Base-by-base conservation (phyloP, 1,140 invertebrate species). In the Drosophila nigromelanica region DNA sequence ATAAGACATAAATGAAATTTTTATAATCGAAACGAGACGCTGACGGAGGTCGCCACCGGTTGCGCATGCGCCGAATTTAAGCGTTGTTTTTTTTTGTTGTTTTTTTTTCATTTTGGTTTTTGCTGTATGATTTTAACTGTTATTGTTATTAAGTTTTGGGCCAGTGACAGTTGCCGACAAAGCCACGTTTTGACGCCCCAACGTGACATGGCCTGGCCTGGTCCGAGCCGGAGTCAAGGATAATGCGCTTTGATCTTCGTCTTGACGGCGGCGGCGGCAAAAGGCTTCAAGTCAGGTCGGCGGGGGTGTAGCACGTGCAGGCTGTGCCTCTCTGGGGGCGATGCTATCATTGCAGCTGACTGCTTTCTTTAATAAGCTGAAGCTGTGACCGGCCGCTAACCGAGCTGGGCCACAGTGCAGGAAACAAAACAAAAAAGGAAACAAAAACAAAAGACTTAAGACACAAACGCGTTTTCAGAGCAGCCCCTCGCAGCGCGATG, bases 1-100 rank as follows among this genome's bases (percentile, higher is more conserved):
- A 89, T 89, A 89, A 89, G 76, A 71, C 76, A 89, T 89, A 80
- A 89, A 89, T 89, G 80, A 80, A 89, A 89, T 89, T 89, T 89
- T 89, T 89, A 89, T 83, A 83, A 83, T 83, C 83, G 83, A 87
- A 79, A 69, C 68, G 66, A 76, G 63, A 67, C 73, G 40, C 27
- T 63, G 63, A 71, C 56, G 72, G 59, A 63, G 64, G 71, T 69
- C 71, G 71, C 40, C 59, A n/a, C 52, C 42, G 37, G 66, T 42
- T 55, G 59, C 59, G 63, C 64, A 64, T 80, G 47, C 43, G 72
- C 40, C 51, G 70, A 66, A 76, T 72, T 61, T 63, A 4, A 50
- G 40, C 27, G 35, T 12, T 10, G 62, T 7, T 64, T 72, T 33
- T 51, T 43, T 51, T 51, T 42, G n/a, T 6, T 33, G 35, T 60